Evolutionary conservation across 2,113 vertebrate species (phyloP).

Genomic region (Kryptolebias marmoratus): DNA sequence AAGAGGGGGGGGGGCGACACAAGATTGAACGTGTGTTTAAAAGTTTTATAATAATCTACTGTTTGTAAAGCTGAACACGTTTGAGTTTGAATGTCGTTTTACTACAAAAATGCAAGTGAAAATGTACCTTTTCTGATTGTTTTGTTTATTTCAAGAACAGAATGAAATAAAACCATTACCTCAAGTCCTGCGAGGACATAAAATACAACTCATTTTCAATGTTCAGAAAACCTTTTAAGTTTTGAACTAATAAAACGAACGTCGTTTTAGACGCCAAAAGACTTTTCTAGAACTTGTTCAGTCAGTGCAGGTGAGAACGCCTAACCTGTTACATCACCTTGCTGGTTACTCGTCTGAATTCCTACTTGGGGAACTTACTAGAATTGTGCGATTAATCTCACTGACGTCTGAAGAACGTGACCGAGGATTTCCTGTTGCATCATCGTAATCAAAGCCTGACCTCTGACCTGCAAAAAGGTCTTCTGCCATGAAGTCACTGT

Average conservation of each 20-base stretch:
- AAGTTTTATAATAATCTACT: no score
- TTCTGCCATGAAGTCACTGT: background rate
- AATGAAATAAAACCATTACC: no score
- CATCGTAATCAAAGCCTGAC: background rate
- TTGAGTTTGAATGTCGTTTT: no score
- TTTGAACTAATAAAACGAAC: background rate
- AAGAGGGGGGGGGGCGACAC: background rate
- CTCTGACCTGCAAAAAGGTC: slow-evolving; percentile 7
- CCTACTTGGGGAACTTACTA: background rate
- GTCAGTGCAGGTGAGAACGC: background rate
- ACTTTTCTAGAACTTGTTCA: background rate
- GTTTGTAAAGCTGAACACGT: no score
- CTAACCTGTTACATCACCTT: background rate
- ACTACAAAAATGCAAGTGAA: no score
- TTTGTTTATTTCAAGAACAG: no score
- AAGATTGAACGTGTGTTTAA: background rate
- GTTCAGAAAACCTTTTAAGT: no score
- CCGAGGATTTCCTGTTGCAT: background rate
- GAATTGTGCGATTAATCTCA: background rate
- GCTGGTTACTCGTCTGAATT: background rate
- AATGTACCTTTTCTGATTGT: no score
- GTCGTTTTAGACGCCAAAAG: background rate
- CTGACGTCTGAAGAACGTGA: background rate
- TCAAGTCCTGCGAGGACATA: no score
- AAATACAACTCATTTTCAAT: background rate